Conservation (phyloP, 2,113 vertebrate species). For the Pao palembangensis region DNA sequence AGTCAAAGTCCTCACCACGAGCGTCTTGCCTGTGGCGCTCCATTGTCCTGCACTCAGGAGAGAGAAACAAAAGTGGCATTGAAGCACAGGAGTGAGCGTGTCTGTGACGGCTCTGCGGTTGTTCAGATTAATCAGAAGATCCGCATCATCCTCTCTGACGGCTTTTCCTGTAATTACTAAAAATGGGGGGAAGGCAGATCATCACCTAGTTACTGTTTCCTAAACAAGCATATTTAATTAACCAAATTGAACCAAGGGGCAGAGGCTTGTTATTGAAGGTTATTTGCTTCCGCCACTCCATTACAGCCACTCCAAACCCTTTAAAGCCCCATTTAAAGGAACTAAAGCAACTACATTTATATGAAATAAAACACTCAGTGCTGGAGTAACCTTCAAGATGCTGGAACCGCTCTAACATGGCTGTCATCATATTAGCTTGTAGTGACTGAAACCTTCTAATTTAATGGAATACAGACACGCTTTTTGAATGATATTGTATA, state of each 20-base stretch:
- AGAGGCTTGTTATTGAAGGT: neutral
- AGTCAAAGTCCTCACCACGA: slow-evolving; percentile 74
- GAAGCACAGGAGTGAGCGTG: neutral
- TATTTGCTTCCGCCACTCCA: neutral
- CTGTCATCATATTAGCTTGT: no score
- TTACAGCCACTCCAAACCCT: neutral
- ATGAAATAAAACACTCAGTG: no score
- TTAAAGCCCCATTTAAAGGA: neutral
- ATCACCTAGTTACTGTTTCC: neutral
- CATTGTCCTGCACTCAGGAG: slow-evolving; percentile 52
- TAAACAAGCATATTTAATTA: neutral
- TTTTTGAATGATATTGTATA: no score
- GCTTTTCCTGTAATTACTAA: no score
- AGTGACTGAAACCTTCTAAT: no score
- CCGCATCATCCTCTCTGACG: no score
- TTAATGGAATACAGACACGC: no score
- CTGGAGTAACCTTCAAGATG: no score
- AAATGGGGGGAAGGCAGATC: no score
- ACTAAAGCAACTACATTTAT: no score
- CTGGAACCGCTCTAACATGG: no score
- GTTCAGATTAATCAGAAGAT: neutral
- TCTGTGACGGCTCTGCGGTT: slow-evolving; percentile 9
- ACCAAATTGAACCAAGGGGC: neutral
- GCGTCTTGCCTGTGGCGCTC: slow-evolving; percentile 59
- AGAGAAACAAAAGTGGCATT: slow-evolving; percentile 1